Evolutionary conservation across 2,888 invertebrate species (phyloP).

Genomic region (Subacronicta megacephala): DNA sequence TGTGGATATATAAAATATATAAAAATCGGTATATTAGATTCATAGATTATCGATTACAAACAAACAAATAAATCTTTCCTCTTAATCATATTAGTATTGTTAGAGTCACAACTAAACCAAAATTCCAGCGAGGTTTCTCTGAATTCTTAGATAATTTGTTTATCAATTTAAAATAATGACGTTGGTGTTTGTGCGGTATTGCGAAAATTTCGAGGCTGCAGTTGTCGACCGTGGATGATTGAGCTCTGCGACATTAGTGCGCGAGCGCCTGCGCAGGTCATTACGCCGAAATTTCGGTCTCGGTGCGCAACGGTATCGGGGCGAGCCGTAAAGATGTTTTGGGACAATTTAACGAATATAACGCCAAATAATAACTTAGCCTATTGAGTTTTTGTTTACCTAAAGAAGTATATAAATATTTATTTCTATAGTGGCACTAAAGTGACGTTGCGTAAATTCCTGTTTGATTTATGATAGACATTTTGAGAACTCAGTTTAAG

Average conservation of each 20-base stretch:
- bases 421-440: constrained; percentile 20
- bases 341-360: constrained; percentile 67
- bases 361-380: constrained; percentile 51
- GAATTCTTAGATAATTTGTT: constrained; percentile 13
- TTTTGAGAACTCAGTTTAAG: constrained; percentile 47
- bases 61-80: too few relatives aligned
- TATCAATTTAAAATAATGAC: constrained; percentile 40
- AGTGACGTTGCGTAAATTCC: constrained; percentile 25
- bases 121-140: constrained; percentile 1
- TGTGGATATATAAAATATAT: too few relatives aligned
- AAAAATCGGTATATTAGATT: too few relatives aligned
- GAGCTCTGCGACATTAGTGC: constrained; percentile 71
- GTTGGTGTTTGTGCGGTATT: constrained; percentile 42
- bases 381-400: constrained; percentile 38
- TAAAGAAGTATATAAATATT: constrained; percentile 27
- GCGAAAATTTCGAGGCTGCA: constrained; percentile 59
- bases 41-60: too few relatives aligned
- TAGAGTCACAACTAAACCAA: constrained; percentile 11
- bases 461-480: constrained; percentile 46
- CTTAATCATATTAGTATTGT: too few relatives aligned
- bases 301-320: constrained; percentile 70
- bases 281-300: constrained; percentile 64
- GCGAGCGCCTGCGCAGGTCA: constrained; percentile 65
- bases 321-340: constrained; percentile 62
- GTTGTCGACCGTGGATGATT: constrained; percentile 66